Evolutionary conservation across 2,113 vertebrate species (phyloP), one percentile per base, ranked within the genome.

Genomic region (Leuciscus idus): DNA sequence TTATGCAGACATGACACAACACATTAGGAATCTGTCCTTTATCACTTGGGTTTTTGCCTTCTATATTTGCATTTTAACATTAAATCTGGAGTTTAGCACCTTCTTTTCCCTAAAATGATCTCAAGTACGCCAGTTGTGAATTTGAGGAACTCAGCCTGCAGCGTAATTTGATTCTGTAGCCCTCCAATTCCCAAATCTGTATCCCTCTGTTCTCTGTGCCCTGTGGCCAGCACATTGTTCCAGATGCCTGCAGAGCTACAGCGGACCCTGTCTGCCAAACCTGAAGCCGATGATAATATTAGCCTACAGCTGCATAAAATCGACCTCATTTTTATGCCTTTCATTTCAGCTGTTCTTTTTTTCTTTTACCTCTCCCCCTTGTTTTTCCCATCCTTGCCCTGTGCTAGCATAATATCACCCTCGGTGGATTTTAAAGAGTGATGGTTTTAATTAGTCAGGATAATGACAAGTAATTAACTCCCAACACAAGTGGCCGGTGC

Each of bases 401-500:
- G 33, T 78, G 33, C 33, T 68, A 83, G 19, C 30, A n/a, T 46
- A 39, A 68, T 79, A 84, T 78, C 48, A 74, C 46, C 13, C 78
- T 55, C 62, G 2, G 66, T 80, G 46, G 72, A 61, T 83, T 83
- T 68, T 79, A 84, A 78, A 48, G 28, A 78, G 62, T 6, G 50
- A 81, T 66, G 72, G 19, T 73, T 81, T 83, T 85, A 86, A 88
- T 89, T 77, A 85, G 48, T 57, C 70, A 43, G 85, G 84, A 48
- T 87, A 82, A 70, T 82, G 46, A 82, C 64, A 82, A 82, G 64
- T 82, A 87, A 87, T 89, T 83, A 87, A 86, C 62, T 88, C 66
- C 57, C 79, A 84, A 13, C 72, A 64, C 87, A 70, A 77, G 66
- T 33, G 46, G 46, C 50, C 50, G 8, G 2, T 28, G n/a, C 62